Evolutionary conservation across 2,797 vertebrate genomes (phyloP), one percentile per base, ranked within the genome.

Genomic region (Onychomys arenicola): DNA sequence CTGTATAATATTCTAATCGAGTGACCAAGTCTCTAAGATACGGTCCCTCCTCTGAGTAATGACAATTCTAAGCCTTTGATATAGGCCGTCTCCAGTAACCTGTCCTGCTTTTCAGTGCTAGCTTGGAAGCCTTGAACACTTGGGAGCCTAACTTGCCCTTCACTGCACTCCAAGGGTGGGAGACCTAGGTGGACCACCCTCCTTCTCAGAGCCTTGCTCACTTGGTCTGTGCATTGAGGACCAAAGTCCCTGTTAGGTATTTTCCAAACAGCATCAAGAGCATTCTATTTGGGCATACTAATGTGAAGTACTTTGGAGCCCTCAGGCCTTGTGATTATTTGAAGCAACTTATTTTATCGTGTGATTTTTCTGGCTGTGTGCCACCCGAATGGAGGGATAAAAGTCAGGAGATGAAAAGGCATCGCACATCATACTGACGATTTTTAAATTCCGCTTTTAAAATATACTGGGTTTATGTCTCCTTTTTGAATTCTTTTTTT

Each of bases 361-460:
- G 67, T 96, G 59, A 93, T 97, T 94, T 78, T 94, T 65, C 9
- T 93, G 89, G 89, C 86, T 32, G 6, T 52, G 25, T 85, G 89
- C 93, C 93, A 95, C 85, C 75, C 59, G 78, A 91, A 91, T 78
- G 29, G 40, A 67, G 71, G 59, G 76, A 61, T 86, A 34, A 91
- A 96, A 95, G 93, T 95, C 34, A 14, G 71, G 52, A 93, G 92
- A 96, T 77, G 75, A 93, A 91, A 96, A 78, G 40, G 90, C 80
- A 57, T 49, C n/a, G 37, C 23, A 65, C 17, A 83, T 87, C 76
- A 40, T 67, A 43, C 81, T 93, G 93, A 93, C 73, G 37, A 5
- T 65, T 91, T 97, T 96, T 91, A 96, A 97, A 96, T 80, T 83
- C 55, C 61, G 6, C 78, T 87, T 95, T 94, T 65, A 95, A 97